Conservation (phyloP, 2,888 invertebrate genomes). For the Archips crataeganus region DNA sequence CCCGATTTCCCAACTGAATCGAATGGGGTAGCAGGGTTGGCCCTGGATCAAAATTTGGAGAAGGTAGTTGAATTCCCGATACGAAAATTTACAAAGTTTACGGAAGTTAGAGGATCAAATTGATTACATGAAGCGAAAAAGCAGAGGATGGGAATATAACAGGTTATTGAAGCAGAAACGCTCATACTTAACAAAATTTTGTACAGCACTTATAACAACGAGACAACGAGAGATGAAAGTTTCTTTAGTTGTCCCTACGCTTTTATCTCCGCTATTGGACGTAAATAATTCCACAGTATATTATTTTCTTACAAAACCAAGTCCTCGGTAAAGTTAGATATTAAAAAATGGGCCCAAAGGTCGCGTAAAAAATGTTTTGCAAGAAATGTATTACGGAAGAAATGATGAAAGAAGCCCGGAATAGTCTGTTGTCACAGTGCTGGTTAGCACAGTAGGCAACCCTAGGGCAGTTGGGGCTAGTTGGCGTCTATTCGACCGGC, state of each 20-base stretch:
- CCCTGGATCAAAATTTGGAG: slow-evolving; percentile 9
- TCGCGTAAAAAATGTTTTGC: slow-evolving; percentile 5
- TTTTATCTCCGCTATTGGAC: neutral
- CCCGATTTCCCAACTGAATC: slow-evolving; percentile 56
- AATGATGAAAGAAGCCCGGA: slow-evolving; percentile 7
- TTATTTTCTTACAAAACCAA: neutral
- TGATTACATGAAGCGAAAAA: slow-evolving; percentile 3
- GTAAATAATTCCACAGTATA: neutral
- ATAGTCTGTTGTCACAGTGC: slow-evolving; percentile 8
- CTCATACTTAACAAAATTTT: neutral
- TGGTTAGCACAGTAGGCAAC: slow-evolving; percentile 1
- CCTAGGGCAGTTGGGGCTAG: slow-evolving; percentile 52
- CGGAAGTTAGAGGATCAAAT: slow-evolving; percentile 7
- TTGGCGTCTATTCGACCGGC: slow-evolving; percentile 60
- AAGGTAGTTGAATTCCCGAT: slow-evolving; percentile 25
- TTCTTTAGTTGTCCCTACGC: neutral
- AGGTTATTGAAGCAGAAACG: neutral
- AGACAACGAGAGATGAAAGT: neutral
- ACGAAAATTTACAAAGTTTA: slow-evolving; percentile 17
- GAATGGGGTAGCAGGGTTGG: slow-evolving; percentile 46
- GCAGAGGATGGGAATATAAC: neutral
- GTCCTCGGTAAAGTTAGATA: slow-evolving; percentile 1
- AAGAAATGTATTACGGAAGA: neutral
- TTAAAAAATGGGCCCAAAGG: slow-evolving; percentile 2
- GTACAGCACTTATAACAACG: neutral